Base-by-base conservation (phyloP, 2,888 invertebrate genomes). In the Eilema caniola region DNA sequence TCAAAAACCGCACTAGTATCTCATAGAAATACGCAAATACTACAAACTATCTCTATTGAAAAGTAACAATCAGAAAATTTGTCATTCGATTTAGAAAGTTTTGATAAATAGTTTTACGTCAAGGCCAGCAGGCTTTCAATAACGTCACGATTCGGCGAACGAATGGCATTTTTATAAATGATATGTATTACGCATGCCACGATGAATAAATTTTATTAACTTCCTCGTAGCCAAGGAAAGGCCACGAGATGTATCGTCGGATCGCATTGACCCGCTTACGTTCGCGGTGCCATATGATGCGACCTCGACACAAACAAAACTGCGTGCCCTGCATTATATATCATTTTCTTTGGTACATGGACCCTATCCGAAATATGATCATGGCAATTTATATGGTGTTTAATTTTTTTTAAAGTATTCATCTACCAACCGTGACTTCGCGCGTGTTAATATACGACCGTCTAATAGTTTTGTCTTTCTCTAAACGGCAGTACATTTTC, bases 231-330 rank as follows among this genome's bases (percentile, higher is more conserved):
- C 81, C 84, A 81, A 88, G 88, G 88, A 89, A 89, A 86, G 87
- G 89, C 91, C 91, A 90, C 90, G 88, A 80, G 82, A 82, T 83
- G 82, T 86, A 85, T 84, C 85, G 83, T 83, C 84, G 86, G 85
- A 81, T 90, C 86, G 83, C 92, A 92, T 89, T 92, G 92, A 92
- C 92, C 92, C 85, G 84, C 83, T 89, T 90, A 81, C 80, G 77
- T 76, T 81, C 78, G 82, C 81, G 83, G 79, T 71, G 75, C 71
- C 66, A 66, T 56, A n/a, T 63, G 69, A 69, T 37, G 56, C 64
- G 84, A 74, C 86, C 83, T 86, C 83, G 79, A 33, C 75, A 73
- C 75, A 71, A 83, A 86, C 87, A 86, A 86, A 85, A 76, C 71
- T 77, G 78, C 87, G 87, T 86, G 88, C 77, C 77, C 80, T 72